A percentile compares a stretch with the other conserved stretches of the same genome.
phyloP scores from a whole-genome alignment of 2,797 vertebrate species.

The Harpagifer antarcticus region DNA sequence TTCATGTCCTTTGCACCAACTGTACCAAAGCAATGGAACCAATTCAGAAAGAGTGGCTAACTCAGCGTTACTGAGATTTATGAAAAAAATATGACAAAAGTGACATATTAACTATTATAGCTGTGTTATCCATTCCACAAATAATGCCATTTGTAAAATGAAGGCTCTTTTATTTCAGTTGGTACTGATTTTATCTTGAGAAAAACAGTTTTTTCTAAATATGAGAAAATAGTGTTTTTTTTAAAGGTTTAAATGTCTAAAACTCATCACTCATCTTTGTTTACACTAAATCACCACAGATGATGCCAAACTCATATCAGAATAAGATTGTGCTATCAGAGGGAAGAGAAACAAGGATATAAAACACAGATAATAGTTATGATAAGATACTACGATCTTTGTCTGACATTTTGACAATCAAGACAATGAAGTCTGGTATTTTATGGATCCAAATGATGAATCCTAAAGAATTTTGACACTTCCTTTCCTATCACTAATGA shows the following conservation, averaged over 20 bases:
- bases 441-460: neutral
- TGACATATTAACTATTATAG: constrained; percentile 1
- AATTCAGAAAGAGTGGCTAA: constrained; percentile 15
- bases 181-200: neutral
- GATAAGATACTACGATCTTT: neutral
- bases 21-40: constrained; percentile 47
- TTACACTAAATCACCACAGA: neutral
- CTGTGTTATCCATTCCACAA: constrained; percentile 37
- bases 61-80: neutral
- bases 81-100: neutral
- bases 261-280: neutral
- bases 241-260: neutral
- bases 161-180: constrained; percentile 36
- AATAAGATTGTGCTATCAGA: neutral
- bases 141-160: constrained; percentile 55
- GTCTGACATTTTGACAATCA: neutral
- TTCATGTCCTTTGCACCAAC: neutral
- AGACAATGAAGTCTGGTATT: neutral
- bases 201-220: neutral
- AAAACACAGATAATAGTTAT: neutral
- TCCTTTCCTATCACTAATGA: neutral
- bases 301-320: neutral
- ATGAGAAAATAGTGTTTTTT: neutral
- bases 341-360: neutral
- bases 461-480: neutral